These are phyloP conservation scores for Periparus ater DNA, from an alignment of 2,797 vertebrate species.

Conservation along the genomic window DNA sequence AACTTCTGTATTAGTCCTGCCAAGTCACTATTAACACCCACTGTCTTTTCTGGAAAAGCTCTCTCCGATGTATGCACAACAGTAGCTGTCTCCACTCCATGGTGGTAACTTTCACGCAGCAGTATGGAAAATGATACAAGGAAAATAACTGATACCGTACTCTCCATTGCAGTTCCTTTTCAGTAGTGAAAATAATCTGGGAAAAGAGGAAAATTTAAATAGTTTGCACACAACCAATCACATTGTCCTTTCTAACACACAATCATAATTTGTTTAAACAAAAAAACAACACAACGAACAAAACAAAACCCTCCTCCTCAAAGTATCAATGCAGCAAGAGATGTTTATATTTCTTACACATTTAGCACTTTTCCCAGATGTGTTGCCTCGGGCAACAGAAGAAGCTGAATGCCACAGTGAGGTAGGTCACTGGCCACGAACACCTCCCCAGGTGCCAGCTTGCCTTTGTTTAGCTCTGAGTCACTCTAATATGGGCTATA, in stretches of 20 bases:
- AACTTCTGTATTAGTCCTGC: slow-evolving; percentile 80
- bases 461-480: neutral
- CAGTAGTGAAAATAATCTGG: neutral
- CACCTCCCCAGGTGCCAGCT: neutral
- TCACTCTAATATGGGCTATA: neutral
- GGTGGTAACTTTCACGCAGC: slow-evolving; percentile 52
- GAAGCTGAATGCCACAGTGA: neutral
- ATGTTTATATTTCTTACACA: neutral
- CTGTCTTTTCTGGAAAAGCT: slow-evolving; percentile 65
- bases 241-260: accelerated
- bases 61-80: slow-evolving; percentile 66
- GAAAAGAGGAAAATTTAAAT: neutral
- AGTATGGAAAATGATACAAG: slow-evolving; percentile 50
- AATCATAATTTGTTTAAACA: neutral
- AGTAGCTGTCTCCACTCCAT: slow-evolving; percentile 55
- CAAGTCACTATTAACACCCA: slow-evolving; percentile 74
- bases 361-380: neutral
- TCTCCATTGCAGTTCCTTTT: slow-evolving; percentile 70
- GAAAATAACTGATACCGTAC: slow-evolving; percentile 6
- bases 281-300: neutral
- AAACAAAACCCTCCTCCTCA: neutral
- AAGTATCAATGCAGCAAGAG: neutral
- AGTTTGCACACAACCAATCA: neutral
- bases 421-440: neutral
- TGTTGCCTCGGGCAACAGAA: neutral